Conservation (phyloP, 2,113 vertebrate genomes). For the Aplodontia rufa region DNA sequence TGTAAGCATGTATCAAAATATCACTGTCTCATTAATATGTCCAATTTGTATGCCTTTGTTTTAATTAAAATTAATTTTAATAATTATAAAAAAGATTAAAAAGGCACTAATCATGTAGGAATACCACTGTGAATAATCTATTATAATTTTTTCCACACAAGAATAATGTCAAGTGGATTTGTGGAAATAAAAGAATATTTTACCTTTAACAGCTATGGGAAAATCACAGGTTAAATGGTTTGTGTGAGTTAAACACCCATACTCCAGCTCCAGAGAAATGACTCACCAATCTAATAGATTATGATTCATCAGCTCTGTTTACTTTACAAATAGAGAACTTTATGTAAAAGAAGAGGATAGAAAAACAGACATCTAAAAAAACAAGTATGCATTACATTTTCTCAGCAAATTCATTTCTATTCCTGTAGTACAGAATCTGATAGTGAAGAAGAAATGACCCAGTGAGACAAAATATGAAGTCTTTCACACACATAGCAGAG, state of each 20-base stretch:
- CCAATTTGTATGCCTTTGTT: not conserved
- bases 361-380: not conserved
- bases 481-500: not conserved
- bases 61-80: not conserved
- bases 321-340: not conserved
- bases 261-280: not conserved
- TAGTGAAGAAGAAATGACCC: not conserved
- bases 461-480: not conserved
- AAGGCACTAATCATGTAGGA: not conserved
- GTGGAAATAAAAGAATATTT: not conserved
- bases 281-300: constrained; percentile 66
- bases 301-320: constrained; percentile 58
- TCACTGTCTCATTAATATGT: not conserved
- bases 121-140: not conserved
- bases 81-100: not conserved
- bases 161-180: not conserved
- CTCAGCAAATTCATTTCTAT: not conserved
- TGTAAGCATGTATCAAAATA: not conserved
- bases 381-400: not conserved
- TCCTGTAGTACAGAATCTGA: not conserved
- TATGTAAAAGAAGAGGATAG: not conserved
- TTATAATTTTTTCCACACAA: not conserved
- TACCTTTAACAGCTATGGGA: not conserved
- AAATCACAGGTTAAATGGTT: constrained; percentile 4
- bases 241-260: not conserved